Evolutionary conservation across 2,797 vertebrate genomes (phyloP).

Genomic region (Pelodytes ibericus): DNA sequence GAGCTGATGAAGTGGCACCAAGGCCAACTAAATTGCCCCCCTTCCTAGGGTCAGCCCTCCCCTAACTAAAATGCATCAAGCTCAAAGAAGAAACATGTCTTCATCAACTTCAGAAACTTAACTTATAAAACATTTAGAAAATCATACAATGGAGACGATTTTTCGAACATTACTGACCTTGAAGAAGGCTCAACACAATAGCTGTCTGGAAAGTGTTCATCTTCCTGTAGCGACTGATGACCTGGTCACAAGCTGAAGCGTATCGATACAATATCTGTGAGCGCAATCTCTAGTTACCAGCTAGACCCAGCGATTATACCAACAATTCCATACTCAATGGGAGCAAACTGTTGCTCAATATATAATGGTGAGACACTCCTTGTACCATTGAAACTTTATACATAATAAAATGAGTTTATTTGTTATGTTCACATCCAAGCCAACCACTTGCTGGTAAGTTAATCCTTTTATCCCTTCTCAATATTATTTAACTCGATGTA

Average conservation of each 20-base stretch:
- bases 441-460: too few relatives aligned
- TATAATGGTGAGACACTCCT: neutral
- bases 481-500: too few relatives aligned
- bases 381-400: neutral
- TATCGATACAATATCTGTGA: neutral
- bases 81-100: too few relatives aligned
- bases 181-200: neutral
- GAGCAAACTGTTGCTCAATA: slow-evolving; percentile 1
- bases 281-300: neutral
- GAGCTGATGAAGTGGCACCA: too few relatives aligned
- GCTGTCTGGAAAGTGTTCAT: neutral
- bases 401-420: neutral
- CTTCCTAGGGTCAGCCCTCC: too few relatives aligned
- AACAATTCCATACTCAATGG: neutral
- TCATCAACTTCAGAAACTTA: too few relatives aligned
- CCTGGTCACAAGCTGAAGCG: neutral
- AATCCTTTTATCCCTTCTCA: too few relatives aligned
- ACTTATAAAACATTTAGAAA: too few relatives aligned
- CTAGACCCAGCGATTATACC: neutral
- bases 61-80: too few relatives aligned
- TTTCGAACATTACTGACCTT: slow-evolving; percentile 12
- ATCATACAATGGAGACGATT: neutral
- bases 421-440: neutral
- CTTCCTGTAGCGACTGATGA: neutral
- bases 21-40: too few relatives aligned